Evolutionary conservation across 2,113 vertebrate genomes (phyloP).

Genomic region (Bufo gargarizans): DNA sequence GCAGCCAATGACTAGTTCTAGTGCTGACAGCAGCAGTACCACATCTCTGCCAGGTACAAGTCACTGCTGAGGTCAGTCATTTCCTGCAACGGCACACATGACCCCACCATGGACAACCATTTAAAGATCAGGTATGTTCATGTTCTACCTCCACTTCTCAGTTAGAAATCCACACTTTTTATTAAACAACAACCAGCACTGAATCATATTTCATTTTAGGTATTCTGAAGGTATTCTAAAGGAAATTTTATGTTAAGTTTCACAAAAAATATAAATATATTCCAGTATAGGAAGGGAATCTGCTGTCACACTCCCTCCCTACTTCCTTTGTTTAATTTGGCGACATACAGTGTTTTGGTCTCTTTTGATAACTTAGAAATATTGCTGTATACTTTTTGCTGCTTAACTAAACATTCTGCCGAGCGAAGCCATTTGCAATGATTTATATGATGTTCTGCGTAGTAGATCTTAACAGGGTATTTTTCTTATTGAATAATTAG

Average conservation of each 20-base stretch:
- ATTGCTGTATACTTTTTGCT: slow-evolving; percentile 64
- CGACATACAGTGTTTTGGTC: background rate
- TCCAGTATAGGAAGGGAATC: background rate
- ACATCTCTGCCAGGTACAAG: too few species aligned
- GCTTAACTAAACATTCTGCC: slow-evolving; percentile 68
- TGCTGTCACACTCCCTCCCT: background rate
- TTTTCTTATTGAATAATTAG: slow-evolving; percentile 80
- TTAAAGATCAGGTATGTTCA: too few species aligned
- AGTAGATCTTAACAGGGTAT: slow-evolving; percentile 72
- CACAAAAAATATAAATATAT: background rate
- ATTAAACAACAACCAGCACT: background rate
- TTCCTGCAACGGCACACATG: too few species aligned
- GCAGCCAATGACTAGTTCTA: too few species aligned
- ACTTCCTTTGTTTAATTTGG: background rate
- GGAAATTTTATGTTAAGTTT: background rate
- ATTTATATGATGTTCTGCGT: slow-evolving; percentile 71
- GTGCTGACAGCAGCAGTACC: too few species aligned
- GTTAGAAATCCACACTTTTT: background rate
- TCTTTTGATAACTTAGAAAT: slow-evolving; percentile 59
- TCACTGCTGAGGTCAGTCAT: too few species aligned
- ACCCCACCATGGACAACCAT: too few species aligned
- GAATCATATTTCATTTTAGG: background rate
- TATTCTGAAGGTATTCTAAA: background rate
- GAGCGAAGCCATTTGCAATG: slow-evolving; percentile 70
- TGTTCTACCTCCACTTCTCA: too few species aligned